Conservation (phyloP, 2,113 vertebrate genomes). For the Menura novaehollandiae region DNA sequence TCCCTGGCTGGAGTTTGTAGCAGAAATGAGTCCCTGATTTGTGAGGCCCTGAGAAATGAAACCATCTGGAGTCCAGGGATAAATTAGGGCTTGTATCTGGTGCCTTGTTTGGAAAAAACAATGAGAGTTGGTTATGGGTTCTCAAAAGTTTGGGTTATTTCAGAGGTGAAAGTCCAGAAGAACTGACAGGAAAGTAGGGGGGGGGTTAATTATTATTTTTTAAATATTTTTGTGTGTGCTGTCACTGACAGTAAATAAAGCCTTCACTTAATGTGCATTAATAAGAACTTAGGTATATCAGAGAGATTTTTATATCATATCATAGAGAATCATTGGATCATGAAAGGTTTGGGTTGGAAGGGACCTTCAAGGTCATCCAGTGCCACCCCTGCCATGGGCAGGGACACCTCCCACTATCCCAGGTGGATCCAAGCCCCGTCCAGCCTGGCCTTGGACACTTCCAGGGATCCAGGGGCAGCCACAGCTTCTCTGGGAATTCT, state of each 20-base stretch:
- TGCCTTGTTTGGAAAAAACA: too few relatives aligned
- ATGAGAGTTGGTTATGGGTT: not conserved
- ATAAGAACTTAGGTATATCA: not conserved
- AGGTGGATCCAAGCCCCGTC: not conserved
- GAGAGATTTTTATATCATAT: not conserved
- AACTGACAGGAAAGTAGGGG: not conserved
- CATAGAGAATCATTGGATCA: not conserved
- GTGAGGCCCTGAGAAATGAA: not conserved
- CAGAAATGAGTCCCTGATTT: not conserved
- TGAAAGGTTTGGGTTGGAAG: not conserved
- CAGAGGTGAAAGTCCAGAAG: not conserved
- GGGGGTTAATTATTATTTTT: not conserved
- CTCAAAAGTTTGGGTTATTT: not conserved
- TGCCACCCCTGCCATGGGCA: not conserved
- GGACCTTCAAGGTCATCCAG: not conserved
- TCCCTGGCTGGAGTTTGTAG: not conserved
- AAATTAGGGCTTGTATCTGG: not conserved
- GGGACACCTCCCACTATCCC: accelerated
- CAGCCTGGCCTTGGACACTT: not conserved
- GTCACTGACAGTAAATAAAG: not conserved
- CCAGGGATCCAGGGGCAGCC: not conserved
- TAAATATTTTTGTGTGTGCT: not conserved
- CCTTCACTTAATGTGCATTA: not conserved
- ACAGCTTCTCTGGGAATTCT: not conserved
- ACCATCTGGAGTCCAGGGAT: not conserved